A percentile compares a stretch with the other conserved stretches of the same genome.
These are phyloP conservation scores for Epizoanthus illoricatus DNA, from an alignment of 92 coral and sea anemone genomes.

Conservation along the genomic window DNA sequence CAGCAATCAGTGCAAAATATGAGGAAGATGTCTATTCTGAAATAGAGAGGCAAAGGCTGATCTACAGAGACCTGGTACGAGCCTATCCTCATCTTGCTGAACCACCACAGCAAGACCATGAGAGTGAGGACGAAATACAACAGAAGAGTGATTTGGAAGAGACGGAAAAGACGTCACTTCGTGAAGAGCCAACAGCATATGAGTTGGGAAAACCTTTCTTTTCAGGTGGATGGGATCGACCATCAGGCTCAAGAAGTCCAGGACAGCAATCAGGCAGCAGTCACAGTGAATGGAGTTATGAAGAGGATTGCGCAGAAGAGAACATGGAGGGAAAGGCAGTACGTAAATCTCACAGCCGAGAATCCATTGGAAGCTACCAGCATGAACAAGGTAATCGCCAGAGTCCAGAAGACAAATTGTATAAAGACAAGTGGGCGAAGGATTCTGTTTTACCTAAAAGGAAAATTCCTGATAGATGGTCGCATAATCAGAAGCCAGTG, in stretches of 20 bases:
- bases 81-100: constrained; percentile 25
- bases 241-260: constrained; percentile 7
- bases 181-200: constrained; percentile 29
- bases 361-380: neutral
- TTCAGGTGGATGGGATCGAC: constrained; percentile 34
- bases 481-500: neutral
- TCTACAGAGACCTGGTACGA: constrained; percentile 27
- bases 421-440: neutral
- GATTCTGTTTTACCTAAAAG: constrained; percentile 5
- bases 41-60: constrained; percentile 27
- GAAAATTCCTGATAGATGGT: neutral
- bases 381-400: neutral
- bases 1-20: constrained; percentile 23
- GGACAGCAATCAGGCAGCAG: constrained; percentile 15
- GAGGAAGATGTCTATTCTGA: constrained; percentile 23
- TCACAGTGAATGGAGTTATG: constrained; percentile 42
- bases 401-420: neutral
- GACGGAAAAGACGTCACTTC: neutral
- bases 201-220: constrained; percentile 44
- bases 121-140: neutral
- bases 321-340: neutral
- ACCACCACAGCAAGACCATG: neutral
- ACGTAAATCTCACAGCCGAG: neutral
- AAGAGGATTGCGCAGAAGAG: constrained; percentile 32
- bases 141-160: neutral